Base-by-base conservation (phyloP, 2,888 invertebrate species). In the Troglohyphantes excavatus region DNA sequence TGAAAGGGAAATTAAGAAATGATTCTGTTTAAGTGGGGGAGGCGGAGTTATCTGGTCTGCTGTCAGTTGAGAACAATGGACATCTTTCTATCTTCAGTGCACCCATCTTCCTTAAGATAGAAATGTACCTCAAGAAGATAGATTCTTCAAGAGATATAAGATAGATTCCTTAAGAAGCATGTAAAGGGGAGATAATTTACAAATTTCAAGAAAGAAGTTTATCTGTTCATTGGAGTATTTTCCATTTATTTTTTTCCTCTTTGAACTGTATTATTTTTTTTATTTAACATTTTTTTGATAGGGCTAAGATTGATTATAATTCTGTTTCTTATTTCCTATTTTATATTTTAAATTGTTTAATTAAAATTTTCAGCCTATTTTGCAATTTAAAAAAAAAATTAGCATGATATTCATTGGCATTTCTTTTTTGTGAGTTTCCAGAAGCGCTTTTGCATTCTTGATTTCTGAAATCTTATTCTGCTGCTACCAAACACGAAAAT, bases 1-100 rank as follows among this genome's bases (percentile, higher is more conserved):
- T 81, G 82, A 82, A 82, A 82, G 82, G 82, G 72, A 82, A 72
- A 72, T 75, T 75, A 26, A 65, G 26, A 26, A 27, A 26, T 21
- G 21, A 26, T 23, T 11, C 9, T 17, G 7, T 65, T 63, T 26
- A 65, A 9, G 23, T 19, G 17, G 17, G 13, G 0, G 53, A 53
- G 53, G 17, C 17, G 5, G 53, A 23, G 23, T 65, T 65, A 26
- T 65, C 26, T 65, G 23, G 65, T 11, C 27, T 53, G 53, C 17
- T 2, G 23, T 17, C 6, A 2, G 1, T 65, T 26, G 65, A 65
- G 17, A 26, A 27, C 26, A 27, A 65, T 26, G 26, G 27, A 5
- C 2, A 9, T 0, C 65, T 7, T 26, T 1, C 23, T 27, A 23
- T 65, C 23, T 61, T 9, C 61, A 11, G 0, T 61, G 61, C 65